These are phyloP conservation scores for Anthophora plumipes DNA, from an alignment of 2,888 invertebrate species.

Conservation along the genomic window DNA sequence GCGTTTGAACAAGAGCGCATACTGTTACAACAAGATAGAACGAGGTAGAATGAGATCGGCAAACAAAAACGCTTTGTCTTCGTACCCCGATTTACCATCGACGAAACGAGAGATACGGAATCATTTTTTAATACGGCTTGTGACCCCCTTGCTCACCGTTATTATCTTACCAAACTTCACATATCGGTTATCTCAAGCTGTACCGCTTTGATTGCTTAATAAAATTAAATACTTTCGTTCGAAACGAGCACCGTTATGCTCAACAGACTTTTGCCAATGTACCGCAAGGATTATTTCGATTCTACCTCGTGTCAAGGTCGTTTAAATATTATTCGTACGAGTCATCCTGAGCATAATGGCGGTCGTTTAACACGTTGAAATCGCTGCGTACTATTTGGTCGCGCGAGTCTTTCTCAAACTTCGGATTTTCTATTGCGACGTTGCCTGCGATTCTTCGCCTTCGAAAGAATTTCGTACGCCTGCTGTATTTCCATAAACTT, in stretches of 20 bases:
- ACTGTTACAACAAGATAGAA: not conserved
- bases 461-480: conserved; percentile 95
- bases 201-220: no score
- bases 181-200: not conserved
- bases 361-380: no score
- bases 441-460: conserved; percentile 91
- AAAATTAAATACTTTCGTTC: no score
- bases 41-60: conserved; percentile 30
- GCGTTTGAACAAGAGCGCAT: not conserved
- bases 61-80: not conserved
- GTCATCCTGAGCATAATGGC: no score
- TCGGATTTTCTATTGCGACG: conserved; percentile 88
- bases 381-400: not conserved
- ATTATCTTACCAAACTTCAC: not conserved
- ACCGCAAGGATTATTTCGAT: not conserved
- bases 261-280: not conserved
- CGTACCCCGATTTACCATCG: not conserved
- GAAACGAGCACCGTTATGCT: not conserved
- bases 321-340: no score
- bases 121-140: not conserved
- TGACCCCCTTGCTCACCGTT: not conserved
- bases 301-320: not conserved
- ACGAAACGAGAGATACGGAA: not conserved
- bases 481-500: conserved; percentile 97
- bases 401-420: not conserved